phyloP scores from a whole-genome alignment of 2,113 vertebrate genomes.

The Catharus minimus region DNA sequence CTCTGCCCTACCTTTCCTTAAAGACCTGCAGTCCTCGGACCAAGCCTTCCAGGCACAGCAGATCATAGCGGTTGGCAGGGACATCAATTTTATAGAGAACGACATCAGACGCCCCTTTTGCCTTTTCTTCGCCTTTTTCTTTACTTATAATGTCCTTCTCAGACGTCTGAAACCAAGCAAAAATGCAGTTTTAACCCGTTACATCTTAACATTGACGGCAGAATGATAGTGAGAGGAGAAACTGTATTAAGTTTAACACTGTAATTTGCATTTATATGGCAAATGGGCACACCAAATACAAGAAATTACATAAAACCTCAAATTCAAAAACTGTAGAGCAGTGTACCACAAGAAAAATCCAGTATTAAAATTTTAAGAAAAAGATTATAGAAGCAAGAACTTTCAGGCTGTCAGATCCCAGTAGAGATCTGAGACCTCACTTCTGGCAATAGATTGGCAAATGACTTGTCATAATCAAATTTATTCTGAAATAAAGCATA shows the following conservation, averaged over 20 bases:
- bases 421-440: neutral
- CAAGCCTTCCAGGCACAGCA: slow-evolving; percentile 94
- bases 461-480: neutral
- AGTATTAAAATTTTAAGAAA: neutral
- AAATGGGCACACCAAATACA: neutral
- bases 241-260: neutral
- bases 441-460: neutral
- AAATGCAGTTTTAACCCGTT: neutral
- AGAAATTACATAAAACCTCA: neutral
- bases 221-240: neutral
- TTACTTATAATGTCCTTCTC: slow-evolving; percentile 94
- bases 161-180: slow-evolving; percentile 82
- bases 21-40: slow-evolving; percentile 95
- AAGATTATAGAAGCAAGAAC: neutral
- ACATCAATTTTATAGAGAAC: slow-evolving; percentile 96
- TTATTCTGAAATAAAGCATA: neutral
- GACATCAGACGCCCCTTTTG: slow-evolving; percentile 88
- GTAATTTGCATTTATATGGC: neutral
- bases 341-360: neutral
- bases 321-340: neutral
- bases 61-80: slow-evolving; percentile 95
- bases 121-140: slow-evolving; percentile 89
- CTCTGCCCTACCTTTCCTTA: slow-evolving; percentile 84
- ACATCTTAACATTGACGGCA: neutral
- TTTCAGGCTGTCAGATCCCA: neutral